Conservation (phyloP, 2,113 vertebrate genomes). For the Eurystomus gularis region DNA sequence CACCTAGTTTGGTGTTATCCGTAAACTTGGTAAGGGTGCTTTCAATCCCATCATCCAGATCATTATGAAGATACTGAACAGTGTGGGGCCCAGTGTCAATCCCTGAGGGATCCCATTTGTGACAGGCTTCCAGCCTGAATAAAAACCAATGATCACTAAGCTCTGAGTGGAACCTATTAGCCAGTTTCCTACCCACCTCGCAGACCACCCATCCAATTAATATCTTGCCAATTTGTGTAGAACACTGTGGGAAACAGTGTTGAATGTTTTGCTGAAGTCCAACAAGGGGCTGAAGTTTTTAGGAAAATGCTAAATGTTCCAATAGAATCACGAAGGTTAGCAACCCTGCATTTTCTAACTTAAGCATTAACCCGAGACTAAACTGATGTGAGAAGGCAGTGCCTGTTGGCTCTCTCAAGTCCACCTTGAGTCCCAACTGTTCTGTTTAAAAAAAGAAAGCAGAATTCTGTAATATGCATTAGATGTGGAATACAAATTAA, state of each 20-base stretch:
- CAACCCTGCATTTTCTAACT: background rate
- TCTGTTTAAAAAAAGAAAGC: background rate
- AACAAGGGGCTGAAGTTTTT: background rate
- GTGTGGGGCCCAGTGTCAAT: accelerated
- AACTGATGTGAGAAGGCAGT: accelerated
- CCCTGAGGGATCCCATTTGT: background rate
- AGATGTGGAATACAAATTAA: background rate
- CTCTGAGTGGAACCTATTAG: background rate
- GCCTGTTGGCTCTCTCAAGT: background rate
- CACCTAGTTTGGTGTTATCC: background rate
- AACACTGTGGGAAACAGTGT: background rate
- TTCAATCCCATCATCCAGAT: background rate
- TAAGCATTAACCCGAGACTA: background rate
- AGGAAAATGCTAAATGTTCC: background rate
- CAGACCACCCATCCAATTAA: background rate
- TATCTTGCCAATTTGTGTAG: background rate
- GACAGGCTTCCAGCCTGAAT: background rate
- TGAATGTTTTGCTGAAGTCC: background rate
- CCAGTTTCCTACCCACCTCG: background rate
- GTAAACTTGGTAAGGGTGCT: background rate
- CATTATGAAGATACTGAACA: background rate
- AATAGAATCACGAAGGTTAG: background rate
- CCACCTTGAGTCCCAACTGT: background rate
- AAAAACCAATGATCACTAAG: background rate
- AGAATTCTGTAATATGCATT: background rate